Conservation (phyloP, 2,113 vertebrate genomes). For the Bettongia penicillata region DNA sequence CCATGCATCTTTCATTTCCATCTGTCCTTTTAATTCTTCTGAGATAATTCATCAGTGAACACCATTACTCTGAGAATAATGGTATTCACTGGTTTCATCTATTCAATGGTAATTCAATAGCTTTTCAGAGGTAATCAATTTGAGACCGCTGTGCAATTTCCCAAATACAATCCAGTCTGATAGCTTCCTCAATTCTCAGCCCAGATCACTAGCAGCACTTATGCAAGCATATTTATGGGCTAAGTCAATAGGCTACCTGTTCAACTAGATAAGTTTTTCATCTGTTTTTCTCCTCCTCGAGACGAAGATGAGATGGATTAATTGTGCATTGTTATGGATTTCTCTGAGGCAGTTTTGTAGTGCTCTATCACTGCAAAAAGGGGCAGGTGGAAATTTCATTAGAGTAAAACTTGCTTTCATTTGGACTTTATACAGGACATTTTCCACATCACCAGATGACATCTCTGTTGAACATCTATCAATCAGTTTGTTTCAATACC, state of each 20-base stretch:
- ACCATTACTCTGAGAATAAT: background rate
- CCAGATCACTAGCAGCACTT: background rate
- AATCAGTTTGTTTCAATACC: background rate
- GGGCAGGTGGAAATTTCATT: background rate
- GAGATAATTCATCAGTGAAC: background rate
- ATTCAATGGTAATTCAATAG: background rate
- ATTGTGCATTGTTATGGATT: background rate
- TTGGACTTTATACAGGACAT: background rate
- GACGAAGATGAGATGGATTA: background rate
- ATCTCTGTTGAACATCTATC: background rate
- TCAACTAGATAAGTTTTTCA: background rate
- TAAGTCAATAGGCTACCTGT: background rate
- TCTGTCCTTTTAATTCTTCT: background rate
- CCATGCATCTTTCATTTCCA: background rate
- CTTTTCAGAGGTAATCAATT: background rate
- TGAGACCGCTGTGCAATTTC: background rate
- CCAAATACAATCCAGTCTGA: background rate
- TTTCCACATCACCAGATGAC: background rate
- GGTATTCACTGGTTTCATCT: background rate
- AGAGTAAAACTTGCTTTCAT: background rate
- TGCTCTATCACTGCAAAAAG: background rate
- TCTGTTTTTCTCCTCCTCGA: background rate
- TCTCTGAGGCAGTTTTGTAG: background rate
- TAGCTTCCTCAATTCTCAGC: background rate
- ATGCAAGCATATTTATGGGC: background rate